Base-by-base conservation (phyloP, 2,888 invertebrate genomes). In the Deilephila porcellus region DNA sequence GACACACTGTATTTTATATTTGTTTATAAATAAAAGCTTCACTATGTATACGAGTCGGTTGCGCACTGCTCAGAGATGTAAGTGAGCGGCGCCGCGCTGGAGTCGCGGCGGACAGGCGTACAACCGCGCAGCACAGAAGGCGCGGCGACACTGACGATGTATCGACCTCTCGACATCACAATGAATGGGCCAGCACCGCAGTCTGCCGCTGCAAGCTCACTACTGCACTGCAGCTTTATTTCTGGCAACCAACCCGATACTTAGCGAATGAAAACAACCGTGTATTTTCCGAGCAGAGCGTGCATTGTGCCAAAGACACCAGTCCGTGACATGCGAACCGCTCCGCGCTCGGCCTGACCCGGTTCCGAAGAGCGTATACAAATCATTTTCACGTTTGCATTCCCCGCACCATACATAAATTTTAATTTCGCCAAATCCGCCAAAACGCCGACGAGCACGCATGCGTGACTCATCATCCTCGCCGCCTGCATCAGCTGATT, bases 141-240 rank as follows among this genome's bases (percentile, higher is more conserved):
- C 93, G 91, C 91, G 91, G 83, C 90, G 88, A 86, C 82, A 93
- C 93, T 93, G 90, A 79, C 87, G 71, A 79, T 77, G 83, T 90
- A 90, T 90, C 90, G 90, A 91, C 90, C 90, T 86, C 83, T 82
- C 85, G 84, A 83, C 87, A 89, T 88, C 86, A 89, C 89, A 91
- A 91, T 91, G 90, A 90, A 89, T 91, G 90, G 86, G 81, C 85
- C 83, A 84, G 85, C 86, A 83, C 91, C 92, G 93, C 93, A 92
- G 89, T 91, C 85, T 87, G 81, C 81, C 85, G 85, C 91, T 93
- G 93, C 93, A 93, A 92, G 92, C 90, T 86, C 84, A 84, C 86
- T 87, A 92, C 94, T 93, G 94, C 94, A 94, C 90, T 94, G 94
- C 94, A 94, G 93, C 91, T 91, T 91, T 93, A 93, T 93, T 94